phyloP scores from a whole-genome alignment of 2,888 invertebrate species.

The Sicus ferrugineus region DNA sequence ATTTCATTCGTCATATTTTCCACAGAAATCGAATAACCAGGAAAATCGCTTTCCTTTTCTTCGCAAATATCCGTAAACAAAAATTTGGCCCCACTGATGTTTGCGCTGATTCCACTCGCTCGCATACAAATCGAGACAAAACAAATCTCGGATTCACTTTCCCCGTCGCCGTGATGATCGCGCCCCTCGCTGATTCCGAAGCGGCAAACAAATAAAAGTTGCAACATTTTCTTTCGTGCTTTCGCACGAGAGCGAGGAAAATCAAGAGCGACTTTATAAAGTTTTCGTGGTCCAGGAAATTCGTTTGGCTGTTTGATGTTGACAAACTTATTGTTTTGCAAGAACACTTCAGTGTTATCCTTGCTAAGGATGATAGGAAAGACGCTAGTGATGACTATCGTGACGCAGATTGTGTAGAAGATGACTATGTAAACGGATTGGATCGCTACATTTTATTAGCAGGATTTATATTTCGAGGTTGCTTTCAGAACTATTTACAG shows the following conservation, averaged over 20 bases:
- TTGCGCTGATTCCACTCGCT: too few species aligned
- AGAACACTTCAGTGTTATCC: background rate
- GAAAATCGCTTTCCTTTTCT: too few species aligned
- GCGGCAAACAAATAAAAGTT: background rate
- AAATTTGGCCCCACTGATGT: too few species aligned
- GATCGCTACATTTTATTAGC: background rate
- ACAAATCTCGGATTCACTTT: background rate
- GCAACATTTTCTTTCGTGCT: background rate
- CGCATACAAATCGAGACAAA: too few species aligned
- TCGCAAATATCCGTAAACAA: too few species aligned
- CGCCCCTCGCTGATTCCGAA: background rate
- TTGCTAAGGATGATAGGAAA: background rate
- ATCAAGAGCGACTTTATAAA: constrained; percentile 13
- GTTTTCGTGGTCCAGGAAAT: constrained; percentile 14
- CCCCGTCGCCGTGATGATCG: background rate
- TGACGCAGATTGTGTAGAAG: too few species aligned
- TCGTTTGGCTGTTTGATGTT: constrained; percentile 14
- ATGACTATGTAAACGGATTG: too few species aligned
- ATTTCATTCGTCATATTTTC: too few species aligned
- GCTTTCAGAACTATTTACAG: constrained; percentile 9
- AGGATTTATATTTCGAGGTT: constrained; percentile 17
- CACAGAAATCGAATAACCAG: too few species aligned
- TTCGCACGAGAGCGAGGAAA: background rate
- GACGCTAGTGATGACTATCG: background rate
- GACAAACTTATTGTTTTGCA: constrained; percentile 17